Evolutionary conservation across 1,140 invertebrate species (phyloP), one percentile per base, ranked within the genome.

Genomic region (Chymomyza costata): DNA sequence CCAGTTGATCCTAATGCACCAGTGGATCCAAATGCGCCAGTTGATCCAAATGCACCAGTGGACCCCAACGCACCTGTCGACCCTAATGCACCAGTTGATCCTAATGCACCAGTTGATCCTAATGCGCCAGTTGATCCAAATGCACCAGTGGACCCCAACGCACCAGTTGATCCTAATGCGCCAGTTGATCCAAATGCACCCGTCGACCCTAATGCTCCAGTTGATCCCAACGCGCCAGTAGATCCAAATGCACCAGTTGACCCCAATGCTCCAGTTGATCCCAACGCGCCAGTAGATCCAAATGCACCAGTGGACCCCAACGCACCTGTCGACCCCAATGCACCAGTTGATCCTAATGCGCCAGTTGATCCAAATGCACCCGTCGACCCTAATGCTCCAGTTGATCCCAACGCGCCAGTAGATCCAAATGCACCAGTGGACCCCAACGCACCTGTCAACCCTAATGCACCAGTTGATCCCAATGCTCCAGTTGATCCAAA

Each of bases 81-180:
- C 17, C 31, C 57, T 18, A 25, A 31, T 13, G 14, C 41, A 14
- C 16, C 45, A 8, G 19, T 13, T 0, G 39, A 44, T 15, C 47
- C 47, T 0, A 50, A 40, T 6, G 47, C 28, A 1, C 47, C 59
- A 21, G 40, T 40, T n/a, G 21, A 35, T 15, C 38, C 57, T 1
- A 50, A 34, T 15, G 45, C 3, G 1, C 21, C 32, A 17, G 31
- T 18, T 43, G 45, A 38, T 6, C 31, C 31, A 5, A 35, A 34
- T 32, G 5, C 52, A 0, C 18, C 62, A 15, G 21, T 25, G n/a
- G 57, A 45, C 6, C 45, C 52, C 6, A 62, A 11, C n/a, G 19
- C 41, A 6, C 31, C 51, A 28, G 47, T 18, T 13, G 19, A 46
- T 14, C 48, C 55, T 0, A 52, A 39, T 5, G 10, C 45, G 6